A percentile compares a stretch with the other conserved stretches of the same genome.
These are phyloP conservation scores for Drosophila putrida DNA, from an alignment of 2,888 invertebrate genomes.

Conservation along the genomic window DNA sequence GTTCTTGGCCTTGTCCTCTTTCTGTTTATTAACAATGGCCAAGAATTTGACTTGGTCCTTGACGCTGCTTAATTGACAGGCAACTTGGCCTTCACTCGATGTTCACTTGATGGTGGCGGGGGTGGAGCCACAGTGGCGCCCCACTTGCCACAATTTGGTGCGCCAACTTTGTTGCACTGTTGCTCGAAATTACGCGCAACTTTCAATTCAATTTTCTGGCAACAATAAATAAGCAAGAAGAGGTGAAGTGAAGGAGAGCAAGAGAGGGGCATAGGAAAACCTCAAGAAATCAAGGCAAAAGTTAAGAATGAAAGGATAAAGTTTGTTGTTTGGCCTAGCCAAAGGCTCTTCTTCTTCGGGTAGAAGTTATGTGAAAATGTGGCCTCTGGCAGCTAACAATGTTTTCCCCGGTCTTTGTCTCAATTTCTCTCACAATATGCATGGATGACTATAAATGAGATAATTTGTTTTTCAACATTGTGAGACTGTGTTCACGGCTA, in stretches of 20 bases:
- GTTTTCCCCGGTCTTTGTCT: neutral
- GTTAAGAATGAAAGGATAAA: constrained; percentile 55
- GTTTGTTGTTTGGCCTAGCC: constrained; percentile 33
- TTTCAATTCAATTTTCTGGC: constrained; percentile 58
- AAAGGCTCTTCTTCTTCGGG: constrained; percentile 38
- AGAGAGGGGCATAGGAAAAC: constrained; percentile 11
- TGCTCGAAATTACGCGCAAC: constrained; percentile 46
- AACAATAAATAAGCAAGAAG: constrained; percentile 32
- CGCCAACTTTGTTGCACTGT: constrained; percentile 46
- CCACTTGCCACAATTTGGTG: constrained; percentile 25
- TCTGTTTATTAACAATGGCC: constrained; percentile 37
- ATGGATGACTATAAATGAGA: constrained; percentile 22
- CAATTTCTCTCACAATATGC: constrained; percentile 20
- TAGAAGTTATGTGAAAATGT: constrained; percentile 36
- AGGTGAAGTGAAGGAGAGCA: neutral
- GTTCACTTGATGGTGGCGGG: neutral
- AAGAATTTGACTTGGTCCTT: constrained; percentile 9
- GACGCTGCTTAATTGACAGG: constrained; percentile 28
- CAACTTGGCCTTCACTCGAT: constrained; percentile 11
- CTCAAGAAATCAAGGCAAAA: constrained; percentile 57
- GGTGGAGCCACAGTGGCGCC: neutral
- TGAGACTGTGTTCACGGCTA: neutral
- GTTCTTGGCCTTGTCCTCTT: constrained; percentile 14
- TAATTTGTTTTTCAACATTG: constrained; percentile 54
- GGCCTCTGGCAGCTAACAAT: constrained; percentile 22